Percentiles rank a stretch among this genome's conserved stretches.
phyloP scores from a whole-genome alignment of 2,113 vertebrate genomes.

The Cardinalis cardinalis region DNA sequence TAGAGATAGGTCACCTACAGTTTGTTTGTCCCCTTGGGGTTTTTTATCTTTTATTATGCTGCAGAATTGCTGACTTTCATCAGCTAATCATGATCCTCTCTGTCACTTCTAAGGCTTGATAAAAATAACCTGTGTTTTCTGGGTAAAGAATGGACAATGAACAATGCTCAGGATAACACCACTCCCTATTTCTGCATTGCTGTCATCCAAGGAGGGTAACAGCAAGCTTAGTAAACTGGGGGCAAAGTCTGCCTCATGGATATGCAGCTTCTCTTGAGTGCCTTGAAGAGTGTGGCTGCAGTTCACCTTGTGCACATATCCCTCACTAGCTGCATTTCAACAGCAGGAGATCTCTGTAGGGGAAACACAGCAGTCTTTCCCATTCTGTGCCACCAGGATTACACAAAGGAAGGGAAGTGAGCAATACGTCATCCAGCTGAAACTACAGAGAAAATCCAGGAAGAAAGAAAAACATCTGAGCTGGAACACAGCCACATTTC shows the following conservation, averaged over 20 bases:
- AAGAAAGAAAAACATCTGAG: constrained; percentile 49
- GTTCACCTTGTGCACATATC: not conserved
- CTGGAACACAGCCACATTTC: not conserved
- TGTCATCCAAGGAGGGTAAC: not conserved
- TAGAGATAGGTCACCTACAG: not conserved
- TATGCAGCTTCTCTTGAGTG: not conserved
- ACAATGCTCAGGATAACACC: not conserved
- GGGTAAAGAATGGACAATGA: not conserved
- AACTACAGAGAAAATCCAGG: constrained; percentile 47
- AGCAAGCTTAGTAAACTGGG: not conserved
- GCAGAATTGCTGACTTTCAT: not conserved
- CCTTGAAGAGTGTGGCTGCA: not conserved
- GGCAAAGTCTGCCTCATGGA: not conserved
- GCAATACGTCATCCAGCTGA: constrained; percentile 35
- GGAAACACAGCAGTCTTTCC: constrained; percentile 24
- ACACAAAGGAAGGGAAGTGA: constrained; percentile 50
- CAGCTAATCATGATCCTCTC: not conserved
- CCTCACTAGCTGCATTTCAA: not conserved
- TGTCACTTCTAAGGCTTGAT: not conserved
- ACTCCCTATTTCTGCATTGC: not conserved
- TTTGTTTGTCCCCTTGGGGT: not conserved
- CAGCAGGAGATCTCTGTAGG: not conserved
- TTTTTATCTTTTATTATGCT: not conserved
- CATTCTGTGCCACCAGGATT: constrained; percentile 27
- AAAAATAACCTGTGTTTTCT: not conserved